Conservation (phyloP, 2,888 invertebrate genomes). For the Tipula confusa region DNA sequence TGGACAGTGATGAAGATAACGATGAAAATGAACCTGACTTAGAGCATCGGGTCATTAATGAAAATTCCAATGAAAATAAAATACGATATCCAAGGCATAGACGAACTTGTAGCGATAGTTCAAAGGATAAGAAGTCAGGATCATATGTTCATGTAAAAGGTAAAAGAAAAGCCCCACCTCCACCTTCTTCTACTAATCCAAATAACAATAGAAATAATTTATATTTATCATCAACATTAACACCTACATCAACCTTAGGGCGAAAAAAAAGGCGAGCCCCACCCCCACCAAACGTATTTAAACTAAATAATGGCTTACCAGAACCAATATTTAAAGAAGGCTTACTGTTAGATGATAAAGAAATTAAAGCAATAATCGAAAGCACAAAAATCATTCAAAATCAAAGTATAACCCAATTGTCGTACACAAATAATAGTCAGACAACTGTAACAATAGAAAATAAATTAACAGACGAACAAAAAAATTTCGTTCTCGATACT, state of each 20-base stretch:
- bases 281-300: constrained; percentile 38
- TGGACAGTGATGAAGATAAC: constrained; percentile 32
- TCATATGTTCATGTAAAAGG: constrained; percentile 65
- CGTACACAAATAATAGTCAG: neutral
- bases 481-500: constrained; percentile 37
- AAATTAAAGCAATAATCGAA: constrained; percentile 37
- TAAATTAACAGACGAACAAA: constrained; percentile 36
- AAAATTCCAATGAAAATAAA: constrained; percentile 40
- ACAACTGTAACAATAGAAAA: neutral
- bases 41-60: constrained; percentile 13
- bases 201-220: constrained; percentile 34
- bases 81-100: constrained; percentile 48
- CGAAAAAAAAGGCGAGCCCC: constrained; percentile 46
- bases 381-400: constrained; percentile 7
- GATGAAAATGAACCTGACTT: constrained; percentile 27
- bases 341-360: constrained; percentile 36
- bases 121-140: constrained; percentile 56
- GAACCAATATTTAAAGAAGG: constrained; percentile 36
- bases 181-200: constrained; percentile 53
- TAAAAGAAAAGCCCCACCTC: constrained; percentile 68
- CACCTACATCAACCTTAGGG: constrained; percentile 37
- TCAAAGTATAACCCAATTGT: neutral
- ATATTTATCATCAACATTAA: constrained; percentile 32
- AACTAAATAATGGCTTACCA: constrained; percentile 40
- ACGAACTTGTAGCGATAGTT: constrained; percentile 60